phyloP scores from a whole-genome alignment of 1,140 invertebrate genomes.

The Drosophila insularis region DNA sequence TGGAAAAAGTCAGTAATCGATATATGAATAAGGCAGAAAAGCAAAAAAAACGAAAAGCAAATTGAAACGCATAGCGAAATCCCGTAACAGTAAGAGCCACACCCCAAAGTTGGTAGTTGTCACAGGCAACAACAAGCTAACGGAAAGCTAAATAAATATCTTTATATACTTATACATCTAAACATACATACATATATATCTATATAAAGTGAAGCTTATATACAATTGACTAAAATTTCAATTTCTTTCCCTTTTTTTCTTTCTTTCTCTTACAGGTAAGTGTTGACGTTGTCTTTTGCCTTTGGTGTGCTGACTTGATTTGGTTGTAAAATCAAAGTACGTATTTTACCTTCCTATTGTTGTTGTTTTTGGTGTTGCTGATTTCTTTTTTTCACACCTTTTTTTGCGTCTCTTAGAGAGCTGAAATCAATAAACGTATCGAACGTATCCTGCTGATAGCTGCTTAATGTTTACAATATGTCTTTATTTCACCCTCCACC shows the following conservation, averaged over 20 bases:
- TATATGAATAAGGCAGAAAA: slow-evolving; percentile 38
- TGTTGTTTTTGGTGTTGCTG: background rate
- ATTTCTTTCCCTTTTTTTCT: slow-evolving; percentile 56
- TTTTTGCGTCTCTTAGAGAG: slow-evolving; percentile 21
- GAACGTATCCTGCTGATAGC: slow-evolving; percentile 77
- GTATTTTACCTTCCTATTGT: slow-evolving; percentile 45
- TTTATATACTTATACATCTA: slow-evolving; percentile 31
- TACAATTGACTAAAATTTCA: slow-evolving; percentile 74
- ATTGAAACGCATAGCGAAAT: slow-evolving; percentile 27
- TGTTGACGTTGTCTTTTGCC: slow-evolving; percentile 42
- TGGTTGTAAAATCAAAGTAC: slow-evolving; percentile 78
- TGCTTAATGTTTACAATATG: slow-evolving; percentile 81
- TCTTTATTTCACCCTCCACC: slow-evolving; percentile 52
- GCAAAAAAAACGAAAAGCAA: slow-evolving; percentile 1
- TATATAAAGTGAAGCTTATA: slow-evolving; percentile 28
- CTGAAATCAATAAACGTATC: slow-evolving; percentile 75
- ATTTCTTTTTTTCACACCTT: slow-evolving; percentile 27
- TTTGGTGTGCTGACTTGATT: slow-evolving; percentile 34
- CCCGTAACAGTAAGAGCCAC: slow-evolving; percentile 27
- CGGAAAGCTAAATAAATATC: slow-evolving; percentile 67
- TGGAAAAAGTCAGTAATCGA: slow-evolving; percentile 67
- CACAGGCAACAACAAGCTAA: slow-evolving; percentile 66
- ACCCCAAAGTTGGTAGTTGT: slow-evolving; percentile 60
- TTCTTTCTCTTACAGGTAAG: slow-evolving; percentile 58
- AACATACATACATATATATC: slow-evolving; percentile 16